Evolutionary conservation across 2,797 vertebrate genomes (phyloP).

Genomic region (Emys orbicularis): DNA sequence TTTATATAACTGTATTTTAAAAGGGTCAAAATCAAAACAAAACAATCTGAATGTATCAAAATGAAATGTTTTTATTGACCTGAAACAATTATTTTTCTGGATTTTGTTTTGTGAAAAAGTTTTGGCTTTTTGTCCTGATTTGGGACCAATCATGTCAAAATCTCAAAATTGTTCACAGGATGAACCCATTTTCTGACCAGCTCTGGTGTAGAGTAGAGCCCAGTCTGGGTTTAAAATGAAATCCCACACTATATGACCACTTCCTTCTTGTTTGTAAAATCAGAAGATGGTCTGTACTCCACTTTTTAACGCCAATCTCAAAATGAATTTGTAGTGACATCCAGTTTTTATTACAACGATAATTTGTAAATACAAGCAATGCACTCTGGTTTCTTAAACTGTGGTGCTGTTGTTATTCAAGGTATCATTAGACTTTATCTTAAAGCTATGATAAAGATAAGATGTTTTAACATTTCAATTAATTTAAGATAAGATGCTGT

Average conservation of each 20-base stretch:
- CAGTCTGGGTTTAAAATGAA: not conserved
- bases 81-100: not conserved
- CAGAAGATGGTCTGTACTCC: not conserved
- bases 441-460: slow-evolving; percentile 7
- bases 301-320: not conserved
- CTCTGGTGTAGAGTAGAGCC: not conserved
- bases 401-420: not conserved
- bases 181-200: not conserved
- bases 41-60: not conserved
- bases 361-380: not conserved
- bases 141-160: not conserved
- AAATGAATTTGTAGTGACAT: not conserved
- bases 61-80: not conserved
- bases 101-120: not conserved
- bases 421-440: not conserved
- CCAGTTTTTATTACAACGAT: not conserved
- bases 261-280: not conserved
- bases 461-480: not conserved
- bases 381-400: not conserved
- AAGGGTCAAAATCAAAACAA: not conserved
- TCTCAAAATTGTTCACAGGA: not conserved
- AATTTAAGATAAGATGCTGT: not conserved
- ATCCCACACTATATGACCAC: not conserved
- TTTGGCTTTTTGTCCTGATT: not conserved
- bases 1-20: not conserved